Base-by-base conservation (phyloP, 2,113 vertebrate species). In the Bufo gargarizans region DNA sequence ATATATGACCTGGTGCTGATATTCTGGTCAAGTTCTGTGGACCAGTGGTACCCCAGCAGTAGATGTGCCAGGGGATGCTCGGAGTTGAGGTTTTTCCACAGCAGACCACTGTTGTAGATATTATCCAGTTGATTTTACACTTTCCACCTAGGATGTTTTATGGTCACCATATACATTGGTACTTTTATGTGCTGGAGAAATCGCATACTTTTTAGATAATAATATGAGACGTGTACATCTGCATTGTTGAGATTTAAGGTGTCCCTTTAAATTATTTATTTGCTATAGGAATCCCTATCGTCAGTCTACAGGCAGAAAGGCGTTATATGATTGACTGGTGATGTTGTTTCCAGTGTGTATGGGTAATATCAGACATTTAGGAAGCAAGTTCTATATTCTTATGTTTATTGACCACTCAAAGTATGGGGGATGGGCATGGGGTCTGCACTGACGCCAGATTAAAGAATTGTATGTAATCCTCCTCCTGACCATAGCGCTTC, bases 381-480 rank as follows among this genome's bases (percentile, higher is more conserved):
- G 43, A 74, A 74, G 6, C 43, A 74, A 45, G 43, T 45, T 17
- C 17, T 47, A 17, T 74, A 47, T 47, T 3, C 14, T 47, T 6
- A 17, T 14, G 14, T 74, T 74, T 17, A 17, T 16, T 14, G 17
- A 47, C 10, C 16, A 74, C 9, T 5, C 7, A 43, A 9, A 80
- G 14, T 59, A n/a, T 58, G 12, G 12, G 78, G 79, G 22, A 43
- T 3, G 1, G n/a, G 22, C 55, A 59, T 58, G 78, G 78, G 78
- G 79, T 81, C 22, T 63, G n/a, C 79, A 63, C 33, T 81, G 58
- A 81, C 45, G 74, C 74, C 74, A 77, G 47, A 53, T 53, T 77
- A 53, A 11, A 5, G 0, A 19, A 77, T 10, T 74, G 0, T 74
- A 8, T 17, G 0, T 74, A 74, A 56, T 79, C 77, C n/a, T 77